Base-by-base conservation (phyloP, 2,797 vertebrate genomes). In the Melanotaenia maccullochi region DNA sequence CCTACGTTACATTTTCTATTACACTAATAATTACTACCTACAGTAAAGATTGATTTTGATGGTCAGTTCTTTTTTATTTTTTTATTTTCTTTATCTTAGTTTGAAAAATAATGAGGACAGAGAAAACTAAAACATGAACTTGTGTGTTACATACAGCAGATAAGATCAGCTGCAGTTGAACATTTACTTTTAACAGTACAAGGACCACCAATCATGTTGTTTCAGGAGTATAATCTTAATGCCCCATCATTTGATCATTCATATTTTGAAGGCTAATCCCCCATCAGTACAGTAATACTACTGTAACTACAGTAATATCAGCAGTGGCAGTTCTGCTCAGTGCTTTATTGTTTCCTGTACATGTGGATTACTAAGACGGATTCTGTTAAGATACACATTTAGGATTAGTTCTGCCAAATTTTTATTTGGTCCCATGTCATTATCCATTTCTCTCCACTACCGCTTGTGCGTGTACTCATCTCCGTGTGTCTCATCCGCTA, bases 391-490 rank as follows among this genome's bases (percentile, higher is more conserved):
- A 40, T 47, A 60, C 9, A 58, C 11, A 1, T 60, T 60, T 56
- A 49, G 73, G 59, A 60, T 71, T 52, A 55, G 16, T 67, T 64
- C 38, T 14, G 20, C 76, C 44, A 60, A 18, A 49, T n/a, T 30
- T 16, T 14, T 51, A 14, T 65, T 40, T 75, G n/a, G 28, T 32
- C 67, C 35, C 16, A 20, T 69, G 63, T 57, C 8, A 7, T 51
- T 68, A 62, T 47, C 16, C 44, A 18, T 18, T 3, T 35, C 36
- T 40, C 61, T 69, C 12, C 63, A 44, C 47, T 70, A 9, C 54
- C 59, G 60, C 52, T 33, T 28, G 22, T 25, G 8, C 20, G 5
- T 52, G n/a, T 52, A 51, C 49, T 25, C 11, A 38, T n/a, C 47
- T 69, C 24, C 1, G 18, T 30, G 36, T 38, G 38, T 62, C 51